Conservation (phyloP, 1,140 invertebrate genomes). For the Zaprionus ghesquierei region DNA sequence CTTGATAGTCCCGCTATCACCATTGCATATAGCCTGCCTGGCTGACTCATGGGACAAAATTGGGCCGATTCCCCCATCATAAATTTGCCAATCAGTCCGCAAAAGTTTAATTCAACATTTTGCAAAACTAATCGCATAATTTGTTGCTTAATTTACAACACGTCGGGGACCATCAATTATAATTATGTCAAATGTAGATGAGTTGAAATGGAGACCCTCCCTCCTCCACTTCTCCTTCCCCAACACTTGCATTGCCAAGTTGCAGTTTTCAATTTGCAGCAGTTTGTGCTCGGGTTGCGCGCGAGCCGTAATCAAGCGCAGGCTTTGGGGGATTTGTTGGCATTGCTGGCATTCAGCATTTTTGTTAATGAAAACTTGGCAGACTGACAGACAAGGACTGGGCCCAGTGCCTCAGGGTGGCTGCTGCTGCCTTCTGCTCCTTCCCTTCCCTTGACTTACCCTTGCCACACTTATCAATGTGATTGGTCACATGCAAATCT, state of each 20-base stretch:
- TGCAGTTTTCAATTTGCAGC: not conserved
- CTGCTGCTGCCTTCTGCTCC: not conserved
- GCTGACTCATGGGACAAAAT: not conserved
- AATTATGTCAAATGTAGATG: constrained; percentile 65
- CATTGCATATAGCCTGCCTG: not conserved
- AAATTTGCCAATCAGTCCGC: constrained; percentile 44
- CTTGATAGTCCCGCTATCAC: not conserved
- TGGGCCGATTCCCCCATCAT: constrained; percentile 5
- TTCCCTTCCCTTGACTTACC: constrained; percentile 84
- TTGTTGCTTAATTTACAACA: constrained; percentile 60
- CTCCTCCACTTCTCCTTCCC: not conserved
- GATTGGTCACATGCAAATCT: constrained; percentile 89
- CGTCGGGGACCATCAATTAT: constrained; percentile 44
- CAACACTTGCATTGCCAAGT: not conserved
- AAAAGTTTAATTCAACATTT: not conserved
- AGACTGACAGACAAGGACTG: constrained; percentile 54
- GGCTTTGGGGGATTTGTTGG: constrained; percentile 48
- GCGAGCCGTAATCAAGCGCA: constrained; percentile 49
- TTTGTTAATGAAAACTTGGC: constrained; percentile 75
- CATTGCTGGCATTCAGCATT: constrained; percentile 50
- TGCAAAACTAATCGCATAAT: constrained; percentile 38
- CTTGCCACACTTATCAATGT: constrained; percentile 92
- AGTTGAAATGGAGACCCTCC: constrained; percentile 10
- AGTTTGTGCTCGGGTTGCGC: constrained; percentile 17
- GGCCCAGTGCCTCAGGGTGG: not conserved